Evolutionary conservation across 2,888 invertebrate species (phyloP).

Genomic region (Standfussiana lucernea): DNA sequence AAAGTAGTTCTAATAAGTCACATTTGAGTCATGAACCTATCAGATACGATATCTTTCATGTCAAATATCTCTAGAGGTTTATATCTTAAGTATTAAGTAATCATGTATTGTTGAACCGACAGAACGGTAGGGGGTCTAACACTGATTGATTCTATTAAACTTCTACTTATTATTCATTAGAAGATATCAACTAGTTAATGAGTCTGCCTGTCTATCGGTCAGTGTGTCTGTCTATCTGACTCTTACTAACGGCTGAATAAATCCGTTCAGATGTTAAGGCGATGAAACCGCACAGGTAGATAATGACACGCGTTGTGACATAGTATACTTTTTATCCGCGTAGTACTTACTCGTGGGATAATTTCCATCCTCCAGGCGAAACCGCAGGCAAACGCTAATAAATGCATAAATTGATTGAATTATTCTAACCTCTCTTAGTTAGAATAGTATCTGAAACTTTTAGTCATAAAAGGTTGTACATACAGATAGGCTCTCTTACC

Average conservation of each 20-base stretch:
- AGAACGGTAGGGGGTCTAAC: slow-evolving; percentile 18
- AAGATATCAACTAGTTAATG: neutral
- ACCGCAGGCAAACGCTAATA: neutral
- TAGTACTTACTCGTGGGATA: neutral
- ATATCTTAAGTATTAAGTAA: slow-evolving; percentile 24
- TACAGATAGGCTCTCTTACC: neutral
- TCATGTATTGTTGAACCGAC: slow-evolving; percentile 26
- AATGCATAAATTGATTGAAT: neutral
- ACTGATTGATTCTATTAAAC: slow-evolving; percentile 25
- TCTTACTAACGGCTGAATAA: neutral
- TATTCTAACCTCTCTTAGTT: too few species aligned
- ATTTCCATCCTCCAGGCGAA: neutral
- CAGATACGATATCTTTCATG: slow-evolving; percentile 23
- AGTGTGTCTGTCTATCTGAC: neutral
- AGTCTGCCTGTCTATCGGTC: neutral
- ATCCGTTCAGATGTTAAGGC: neutral
- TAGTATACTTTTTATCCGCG: neutral
- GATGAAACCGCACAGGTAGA: neutral
- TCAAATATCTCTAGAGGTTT: neutral
- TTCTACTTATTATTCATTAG: neutral
- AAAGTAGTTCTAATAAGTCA: slow-evolving; percentile 58
- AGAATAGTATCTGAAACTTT: neutral
- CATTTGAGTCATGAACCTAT: slow-evolving; percentile 29
- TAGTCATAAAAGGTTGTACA: slow-evolving; percentile 6
- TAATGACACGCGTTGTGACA: neutral